These are phyloP conservation scores for Periparus ater DNA, from an alignment of 2,797 vertebrate species.

Conservation along the genomic window DNA sequence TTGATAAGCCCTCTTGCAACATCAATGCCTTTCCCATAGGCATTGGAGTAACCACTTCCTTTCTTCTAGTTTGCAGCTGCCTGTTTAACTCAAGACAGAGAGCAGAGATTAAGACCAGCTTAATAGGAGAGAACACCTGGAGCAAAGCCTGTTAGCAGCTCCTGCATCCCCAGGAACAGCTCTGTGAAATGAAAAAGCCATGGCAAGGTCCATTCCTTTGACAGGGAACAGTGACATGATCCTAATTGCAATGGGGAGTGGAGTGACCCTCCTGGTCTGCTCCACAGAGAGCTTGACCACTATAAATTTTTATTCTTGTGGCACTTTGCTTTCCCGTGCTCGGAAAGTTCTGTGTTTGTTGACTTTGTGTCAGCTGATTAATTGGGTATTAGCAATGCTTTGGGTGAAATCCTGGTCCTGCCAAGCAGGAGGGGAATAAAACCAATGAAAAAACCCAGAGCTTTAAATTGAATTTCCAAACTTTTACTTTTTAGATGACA, in stretches of 20 bases:
- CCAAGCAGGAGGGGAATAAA: background rate
- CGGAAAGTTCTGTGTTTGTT: constrained; percentile 20
- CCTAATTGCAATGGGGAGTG: background rate
- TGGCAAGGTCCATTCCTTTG: constrained; percentile 38
- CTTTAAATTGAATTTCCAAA: constrained; percentile 33
- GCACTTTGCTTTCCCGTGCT: background rate
- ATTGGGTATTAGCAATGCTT: constrained; percentile 14
- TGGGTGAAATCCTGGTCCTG: constrained; percentile 2
- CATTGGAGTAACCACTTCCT: constrained; percentile 66
- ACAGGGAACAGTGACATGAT: constrained; percentile 19
- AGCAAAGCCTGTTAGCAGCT: constrained; percentile 40
- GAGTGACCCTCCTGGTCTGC: background rate
- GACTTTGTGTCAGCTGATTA: constrained; percentile 45
- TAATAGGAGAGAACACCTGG: constrained; percentile 64
- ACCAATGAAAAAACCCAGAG: background rate
- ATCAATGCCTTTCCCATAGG: constrained; percentile 68
- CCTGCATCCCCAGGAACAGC: constrained; percentile 42
- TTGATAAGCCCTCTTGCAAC: constrained; percentile 68
- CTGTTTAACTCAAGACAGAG: constrained; percentile 62
- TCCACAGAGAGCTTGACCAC: background rate
- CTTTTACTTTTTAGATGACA: background rate
- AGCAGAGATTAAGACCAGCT: constrained; percentile 63
- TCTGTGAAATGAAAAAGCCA: constrained; percentile 12
- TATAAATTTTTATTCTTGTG: constrained; percentile 8
- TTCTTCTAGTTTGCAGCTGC: constrained; percentile 72